Conservation (phyloP, 1,140 invertebrate species). For the Euura lappo region DNA sequence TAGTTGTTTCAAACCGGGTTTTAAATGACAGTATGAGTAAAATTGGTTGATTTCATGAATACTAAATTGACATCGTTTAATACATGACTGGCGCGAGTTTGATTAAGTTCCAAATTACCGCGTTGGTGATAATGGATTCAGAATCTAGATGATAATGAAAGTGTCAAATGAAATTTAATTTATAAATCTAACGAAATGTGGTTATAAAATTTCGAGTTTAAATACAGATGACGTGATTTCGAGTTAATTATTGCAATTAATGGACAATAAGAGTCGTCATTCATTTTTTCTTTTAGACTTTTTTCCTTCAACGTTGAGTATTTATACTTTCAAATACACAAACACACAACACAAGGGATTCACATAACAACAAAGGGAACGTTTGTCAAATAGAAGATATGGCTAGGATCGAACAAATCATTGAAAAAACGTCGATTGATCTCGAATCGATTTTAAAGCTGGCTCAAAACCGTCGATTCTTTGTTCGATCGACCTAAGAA, state of each 20-base stretch:
- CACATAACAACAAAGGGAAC: constrained; percentile 51
- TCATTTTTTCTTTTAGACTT: background rate
- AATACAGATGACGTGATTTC: background rate
- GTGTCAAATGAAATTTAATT: too few relatives aligned
- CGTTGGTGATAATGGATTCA: too few relatives aligned
- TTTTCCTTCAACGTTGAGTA: constrained; percentile 57
- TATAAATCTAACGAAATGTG: too few relatives aligned
- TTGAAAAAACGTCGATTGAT: background rate
- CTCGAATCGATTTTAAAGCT: background rate
- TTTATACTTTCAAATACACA: constrained; percentile 61
- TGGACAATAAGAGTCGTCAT: background rate
- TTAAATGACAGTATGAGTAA: too few relatives aligned
- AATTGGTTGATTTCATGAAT: too few relatives aligned
- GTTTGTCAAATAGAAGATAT: background rate
- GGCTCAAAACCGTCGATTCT: background rate
- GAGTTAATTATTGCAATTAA: background rate
- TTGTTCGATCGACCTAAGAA: too few relatives aligned
- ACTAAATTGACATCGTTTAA: too few relatives aligned
- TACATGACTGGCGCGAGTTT: too few relatives aligned
- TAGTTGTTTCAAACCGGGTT: too few relatives aligned
- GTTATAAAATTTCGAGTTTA: too few relatives aligned
- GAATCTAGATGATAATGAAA: background rate
- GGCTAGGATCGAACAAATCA: too few relatives aligned
- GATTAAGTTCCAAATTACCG: too few relatives aligned
- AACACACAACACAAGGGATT: constrained; percentile 55